Evolutionary conservation across 1,140 invertebrate genomes (phyloP).

Genomic region (Drosophila parvula): DNA sequence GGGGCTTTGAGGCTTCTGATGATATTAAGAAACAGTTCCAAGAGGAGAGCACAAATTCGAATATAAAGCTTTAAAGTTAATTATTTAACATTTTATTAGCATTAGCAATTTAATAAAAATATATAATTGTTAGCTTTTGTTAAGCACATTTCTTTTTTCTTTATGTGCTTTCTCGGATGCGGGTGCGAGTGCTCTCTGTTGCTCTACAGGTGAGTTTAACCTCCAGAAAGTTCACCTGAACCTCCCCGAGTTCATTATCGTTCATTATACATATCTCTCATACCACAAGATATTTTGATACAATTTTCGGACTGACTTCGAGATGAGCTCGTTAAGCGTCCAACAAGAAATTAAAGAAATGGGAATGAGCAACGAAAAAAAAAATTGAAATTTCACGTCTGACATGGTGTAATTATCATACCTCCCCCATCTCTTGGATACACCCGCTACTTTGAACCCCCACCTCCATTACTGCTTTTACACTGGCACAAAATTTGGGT

Average conservation of each 20-base stretch:
- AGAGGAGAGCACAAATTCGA: not conserved
- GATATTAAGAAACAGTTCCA: conserved; percentile 32
- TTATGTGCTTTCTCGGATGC: not conserved
- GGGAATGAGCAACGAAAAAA: conserved; percentile 37
- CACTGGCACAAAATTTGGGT: conserved; percentile 5
- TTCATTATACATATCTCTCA: conserved; percentile 74
- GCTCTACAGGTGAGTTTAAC: conserved; percentile 22
- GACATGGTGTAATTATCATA: conserved; percentile 77
- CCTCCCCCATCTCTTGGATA: conserved; percentile 29
- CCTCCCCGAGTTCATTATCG: conserved; percentile 64
- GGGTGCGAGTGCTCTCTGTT: conserved; percentile 18
- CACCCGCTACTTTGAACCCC: conserved; percentile 49
- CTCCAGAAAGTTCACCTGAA: conserved; percentile 54
- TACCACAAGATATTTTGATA: conserved; percentile 51
- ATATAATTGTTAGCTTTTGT: not conserved
- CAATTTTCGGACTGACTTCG: conserved; percentile 52
- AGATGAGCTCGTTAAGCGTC: conserved; percentile 66
- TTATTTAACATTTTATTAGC: not conserved
- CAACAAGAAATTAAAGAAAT: conserved; percentile 45
- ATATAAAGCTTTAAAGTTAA: not conserved
- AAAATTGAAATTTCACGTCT: conserved; percentile 58
- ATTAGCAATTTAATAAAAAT: not conserved
- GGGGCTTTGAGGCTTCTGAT: conserved; percentile 56
- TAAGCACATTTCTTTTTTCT: not conserved
- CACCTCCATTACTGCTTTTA: conserved; percentile 22